Evolutionary conservation across 2,113 vertebrate genomes (phyloP), one percentile per base, ranked within the genome.

Genomic region (Lamprotornis superbus): DNA sequence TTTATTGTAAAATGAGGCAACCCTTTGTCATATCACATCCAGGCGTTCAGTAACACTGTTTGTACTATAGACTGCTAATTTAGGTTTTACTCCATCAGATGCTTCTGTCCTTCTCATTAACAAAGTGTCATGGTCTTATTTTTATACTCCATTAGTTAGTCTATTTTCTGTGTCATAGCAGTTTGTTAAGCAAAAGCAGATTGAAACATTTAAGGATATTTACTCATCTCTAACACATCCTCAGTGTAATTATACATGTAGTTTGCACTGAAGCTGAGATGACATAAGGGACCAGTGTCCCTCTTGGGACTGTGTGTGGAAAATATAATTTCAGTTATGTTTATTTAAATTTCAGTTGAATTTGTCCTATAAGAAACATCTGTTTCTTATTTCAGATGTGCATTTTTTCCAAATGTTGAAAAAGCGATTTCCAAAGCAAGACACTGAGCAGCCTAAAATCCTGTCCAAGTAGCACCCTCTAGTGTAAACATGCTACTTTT

Each of bases 381-480:
- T 46, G 6, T 59, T 70, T 55, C 42, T 67, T 80, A 56, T 73
- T 90, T 92, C 40, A 93, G 21, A 33, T 33, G 14, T 12, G 20
- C 14, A 7, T 33, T 61, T 84, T 57, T 49, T 3, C 25, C 7
- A 60, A 81, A 60, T n/a, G 25, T 0, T 56, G n/a, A 76, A 42
- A 89, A 76, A 76, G 6, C 14, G 22, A 47, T 60, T 90, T 74
- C 23, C 47, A 64, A 76, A 67, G 61, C 44, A 70, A 74, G 39
- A 46, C 10, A 18, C 22, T 47, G 15, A 60, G 12, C 15, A 74
- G 50, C 21, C 40, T 61, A 78, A 83, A 93, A 69, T 75, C 40
- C 53, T 70, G 63, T 80, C 49, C 40, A 28, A 67, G 33, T 56
- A 90, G 40, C 64, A 81, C 93, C 95, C 90, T 90, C 96, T 97